A percentile compares a stretch with the other conserved stretches of the same genome.
Evolutionary conservation across 2,113 vertebrate genomes (phyloP).

Genomic region (Neofelis nebulosa): DNA sequence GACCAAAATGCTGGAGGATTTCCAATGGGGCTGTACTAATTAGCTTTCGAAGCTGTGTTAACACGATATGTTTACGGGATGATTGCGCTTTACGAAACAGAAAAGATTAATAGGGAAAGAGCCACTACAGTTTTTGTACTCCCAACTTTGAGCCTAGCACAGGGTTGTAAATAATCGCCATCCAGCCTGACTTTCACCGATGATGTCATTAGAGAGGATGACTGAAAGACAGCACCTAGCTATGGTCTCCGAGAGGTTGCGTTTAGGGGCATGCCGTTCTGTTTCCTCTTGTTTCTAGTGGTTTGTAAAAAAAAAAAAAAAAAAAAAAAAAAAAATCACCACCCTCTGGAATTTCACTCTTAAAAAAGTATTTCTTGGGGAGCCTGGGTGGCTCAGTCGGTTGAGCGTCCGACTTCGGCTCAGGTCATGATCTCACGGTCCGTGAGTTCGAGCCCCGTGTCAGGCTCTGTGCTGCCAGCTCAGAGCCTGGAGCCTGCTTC

Average conservation of each 20-base stretch:
- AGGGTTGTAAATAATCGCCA: constrained; percentile 51
- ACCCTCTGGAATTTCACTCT: background rate
- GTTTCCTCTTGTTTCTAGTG: background rate
- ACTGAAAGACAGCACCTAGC: background rate
- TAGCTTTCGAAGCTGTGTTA: constrained; percentile 50
- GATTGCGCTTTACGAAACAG: background rate
- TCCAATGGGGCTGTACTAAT: constrained; percentile 54
- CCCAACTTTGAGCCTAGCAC: background rate
- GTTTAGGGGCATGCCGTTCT: background rate
- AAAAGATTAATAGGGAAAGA: constrained; percentile 55
- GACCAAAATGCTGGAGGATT: background rate
- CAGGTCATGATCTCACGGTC: no score
- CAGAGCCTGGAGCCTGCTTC: no score
- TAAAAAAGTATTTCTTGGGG: background rate
- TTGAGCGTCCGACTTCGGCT: no score
- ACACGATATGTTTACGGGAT: constrained; percentile 44
- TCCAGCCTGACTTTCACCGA: background rate
- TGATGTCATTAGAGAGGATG: background rate
- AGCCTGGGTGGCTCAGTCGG: no score
- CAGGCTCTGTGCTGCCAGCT: no score
- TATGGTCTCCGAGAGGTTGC: background rate
- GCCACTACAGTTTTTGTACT: constrained; percentile 8
- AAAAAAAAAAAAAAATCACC: background rate
- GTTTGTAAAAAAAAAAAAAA: background rate
- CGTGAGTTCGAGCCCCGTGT: no score